Evolutionary conservation across 1,140 invertebrate species (phyloP).

Genomic region (Drosophila pruinosa): DNA sequence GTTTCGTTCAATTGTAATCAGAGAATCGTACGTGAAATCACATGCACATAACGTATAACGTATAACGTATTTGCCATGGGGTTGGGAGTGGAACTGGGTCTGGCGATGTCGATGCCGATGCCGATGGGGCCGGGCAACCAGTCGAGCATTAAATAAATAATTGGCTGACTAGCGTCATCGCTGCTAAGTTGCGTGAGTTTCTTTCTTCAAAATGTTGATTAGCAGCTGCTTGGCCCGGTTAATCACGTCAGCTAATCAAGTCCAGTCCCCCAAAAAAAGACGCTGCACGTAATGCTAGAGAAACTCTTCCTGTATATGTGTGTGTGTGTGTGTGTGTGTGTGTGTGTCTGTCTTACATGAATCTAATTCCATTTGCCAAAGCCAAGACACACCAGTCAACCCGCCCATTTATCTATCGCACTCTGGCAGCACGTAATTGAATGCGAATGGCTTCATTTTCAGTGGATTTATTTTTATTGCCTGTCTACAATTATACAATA

Average conservation of each 20-base stretch:
- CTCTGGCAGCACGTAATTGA: conserved; percentile 67
- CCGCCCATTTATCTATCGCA: background rate
- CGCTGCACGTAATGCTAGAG: conserved; percentile 3
- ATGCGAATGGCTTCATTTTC: conserved; percentile 74
- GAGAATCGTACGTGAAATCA: conserved; percentile 27
- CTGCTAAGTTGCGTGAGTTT: conserved; percentile 42
- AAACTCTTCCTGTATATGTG: conserved; percentile 56
- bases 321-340: too few species aligned
- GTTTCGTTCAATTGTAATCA: conserved; percentile 30
- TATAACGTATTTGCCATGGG: background rate
- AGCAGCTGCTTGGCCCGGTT: conserved; percentile 24
- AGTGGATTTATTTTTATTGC: conserved; percentile 59
- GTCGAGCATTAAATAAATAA: conserved; percentile 59
- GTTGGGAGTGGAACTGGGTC: background rate
- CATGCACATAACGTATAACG: too few species aligned
- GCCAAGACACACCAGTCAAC: conserved; percentile 6
- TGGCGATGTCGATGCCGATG: background rate
- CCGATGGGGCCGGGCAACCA: conserved; percentile 20
- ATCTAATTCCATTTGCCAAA: conserved; percentile 40
- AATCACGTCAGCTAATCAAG: conserved; percentile 1
- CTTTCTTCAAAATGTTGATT: conserved; percentile 39
- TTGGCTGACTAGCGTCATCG: conserved; percentile 46
- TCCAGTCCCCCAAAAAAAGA: background rate
- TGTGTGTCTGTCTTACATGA: conserved; percentile 54
- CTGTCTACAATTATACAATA: conserved; percentile 62